phyloP scores from a whole-genome alignment of 2,888 invertebrate genomes.

The Plagiodera versicolora region DNA sequence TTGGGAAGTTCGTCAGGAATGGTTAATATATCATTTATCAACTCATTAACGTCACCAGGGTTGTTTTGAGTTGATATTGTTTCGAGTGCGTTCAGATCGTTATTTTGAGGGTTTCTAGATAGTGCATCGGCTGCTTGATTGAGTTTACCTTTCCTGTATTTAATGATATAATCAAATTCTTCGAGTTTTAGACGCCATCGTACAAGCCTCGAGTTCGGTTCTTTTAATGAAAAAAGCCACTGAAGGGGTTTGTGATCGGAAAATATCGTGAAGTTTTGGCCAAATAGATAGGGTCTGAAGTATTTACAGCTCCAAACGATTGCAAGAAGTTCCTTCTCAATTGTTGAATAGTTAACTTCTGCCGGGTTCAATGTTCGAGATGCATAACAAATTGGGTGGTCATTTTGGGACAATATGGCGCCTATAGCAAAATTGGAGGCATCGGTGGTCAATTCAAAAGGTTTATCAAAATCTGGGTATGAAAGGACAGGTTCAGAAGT shows the following conservation, averaged over 20 bases:
- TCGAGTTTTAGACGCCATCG: conserved; percentile 11
- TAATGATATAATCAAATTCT: conserved; percentile 8
- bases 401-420: conserved; percentile 14
- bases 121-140: conserved; percentile 13
- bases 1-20: neutral
- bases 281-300: conserved; percentile 15
- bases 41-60: neutral
- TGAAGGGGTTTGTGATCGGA: conserved; percentile 32
- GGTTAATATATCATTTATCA: neutral
- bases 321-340: conserved; percentile 15
- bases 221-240: conserved; percentile 6
- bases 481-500: conserved; percentile 1
- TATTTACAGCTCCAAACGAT: conserved; percentile 18
- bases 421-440: conserved; percentile 16
- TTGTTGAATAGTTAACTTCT: conserved; percentile 18
- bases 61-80: neutral
- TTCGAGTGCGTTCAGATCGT: conserved; percentile 9
- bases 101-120: conserved; percentile 1
- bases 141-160: conserved; percentile 8
- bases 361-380: conserved; percentile 19
- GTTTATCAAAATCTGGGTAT: conserved; percentile 13
- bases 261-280: conserved; percentile 12
- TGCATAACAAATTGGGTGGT: conserved; percentile 13
- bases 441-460: conserved; percentile 15
- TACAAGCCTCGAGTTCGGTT: conserved; percentile 1